A percentile compares a stretch with the other conserved stretches of the same genome.
Evolutionary conservation across 1,140 invertebrate genomes (phyloP).

Genomic region (Calycopis cecrops): DNA sequence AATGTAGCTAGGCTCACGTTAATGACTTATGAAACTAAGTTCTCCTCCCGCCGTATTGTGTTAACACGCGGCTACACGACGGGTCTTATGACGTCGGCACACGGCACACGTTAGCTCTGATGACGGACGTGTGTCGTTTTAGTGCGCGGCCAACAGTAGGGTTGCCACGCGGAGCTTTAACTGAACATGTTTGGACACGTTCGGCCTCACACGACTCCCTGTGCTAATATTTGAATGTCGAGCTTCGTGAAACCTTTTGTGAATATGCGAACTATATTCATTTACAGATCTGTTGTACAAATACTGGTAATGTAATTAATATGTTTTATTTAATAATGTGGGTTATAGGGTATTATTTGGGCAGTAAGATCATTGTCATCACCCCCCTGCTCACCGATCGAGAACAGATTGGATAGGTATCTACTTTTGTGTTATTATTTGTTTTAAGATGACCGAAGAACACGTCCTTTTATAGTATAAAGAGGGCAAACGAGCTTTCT

Average conservation of each 20-base stretch:
- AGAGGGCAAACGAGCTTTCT: no score
- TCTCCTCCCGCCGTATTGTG: constrained; percentile 1
- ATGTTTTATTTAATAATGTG: no score
- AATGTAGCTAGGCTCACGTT: constrained; percentile 5
- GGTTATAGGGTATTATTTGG: no score
- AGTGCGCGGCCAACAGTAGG: neutral
- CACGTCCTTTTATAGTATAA: no score
- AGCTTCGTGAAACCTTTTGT: constrained; percentile 8
- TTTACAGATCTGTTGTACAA: no score
- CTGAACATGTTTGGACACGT: neutral
- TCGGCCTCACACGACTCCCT: constrained; percentile 1
- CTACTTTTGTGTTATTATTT: no score
- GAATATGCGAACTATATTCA: neutral
- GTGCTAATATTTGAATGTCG: constrained; percentile 8
- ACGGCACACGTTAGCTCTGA: neutral
- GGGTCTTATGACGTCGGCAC: neutral
- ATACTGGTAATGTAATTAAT: no score
- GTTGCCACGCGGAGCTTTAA: constrained; percentile 7
- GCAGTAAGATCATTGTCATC: no score
- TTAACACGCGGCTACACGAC: neutral
- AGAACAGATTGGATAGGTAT: no score
- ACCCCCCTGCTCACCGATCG: no score
- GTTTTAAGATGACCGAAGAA: no score
- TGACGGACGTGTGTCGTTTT: neutral
- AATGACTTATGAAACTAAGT: constrained; percentile 10